These are phyloP conservation scores for Eurytoma californica DNA, from an alignment of 2,888 invertebrate species.

Conservation along the genomic window DNA sequence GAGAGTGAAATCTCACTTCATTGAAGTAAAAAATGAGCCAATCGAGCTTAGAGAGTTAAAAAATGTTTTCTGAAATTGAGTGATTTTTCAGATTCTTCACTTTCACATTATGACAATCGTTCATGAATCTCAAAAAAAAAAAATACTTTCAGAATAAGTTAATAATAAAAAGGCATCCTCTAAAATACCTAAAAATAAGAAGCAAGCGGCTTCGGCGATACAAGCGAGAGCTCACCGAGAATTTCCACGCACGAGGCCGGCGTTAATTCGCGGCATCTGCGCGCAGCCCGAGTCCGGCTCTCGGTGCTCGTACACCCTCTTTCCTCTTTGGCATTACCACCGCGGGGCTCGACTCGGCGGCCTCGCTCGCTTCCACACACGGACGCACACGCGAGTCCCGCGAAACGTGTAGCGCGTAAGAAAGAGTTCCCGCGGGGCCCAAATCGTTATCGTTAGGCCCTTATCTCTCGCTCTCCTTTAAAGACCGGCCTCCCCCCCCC, in stretches of 20 bases:
- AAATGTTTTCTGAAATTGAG: too few relatives aligned
- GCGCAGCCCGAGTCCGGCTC: neutral
- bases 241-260: conserved; percentile 44
- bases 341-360: neutral
- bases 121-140: too few relatives aligned
- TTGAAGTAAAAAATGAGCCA: too few relatives aligned
- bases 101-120: too few relatives aligned
- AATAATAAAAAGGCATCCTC: too few relatives aligned
- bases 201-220: too few relatives aligned
- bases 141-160: too few relatives aligned
- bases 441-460: conserved; percentile 72
- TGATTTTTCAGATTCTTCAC: too few relatives aligned
- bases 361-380: conserved; percentile 18
- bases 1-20: too few relatives aligned
- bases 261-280: conserved; percentile 34
- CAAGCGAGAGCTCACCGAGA: neutral
- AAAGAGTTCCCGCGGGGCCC: conserved; percentile 71
- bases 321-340: neutral
- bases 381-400: conserved; percentile 4
- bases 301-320: too few relatives aligned
- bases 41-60: too few relatives aligned
- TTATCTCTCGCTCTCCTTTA: conserved; percentile 70
- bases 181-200: too few relatives aligned
- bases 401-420: conserved; percentile 64
- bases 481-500: conserved; percentile 64